phyloP scores from a whole-genome alignment of 2,113 vertebrate species.

The Odocoileus hemionus region DNA sequence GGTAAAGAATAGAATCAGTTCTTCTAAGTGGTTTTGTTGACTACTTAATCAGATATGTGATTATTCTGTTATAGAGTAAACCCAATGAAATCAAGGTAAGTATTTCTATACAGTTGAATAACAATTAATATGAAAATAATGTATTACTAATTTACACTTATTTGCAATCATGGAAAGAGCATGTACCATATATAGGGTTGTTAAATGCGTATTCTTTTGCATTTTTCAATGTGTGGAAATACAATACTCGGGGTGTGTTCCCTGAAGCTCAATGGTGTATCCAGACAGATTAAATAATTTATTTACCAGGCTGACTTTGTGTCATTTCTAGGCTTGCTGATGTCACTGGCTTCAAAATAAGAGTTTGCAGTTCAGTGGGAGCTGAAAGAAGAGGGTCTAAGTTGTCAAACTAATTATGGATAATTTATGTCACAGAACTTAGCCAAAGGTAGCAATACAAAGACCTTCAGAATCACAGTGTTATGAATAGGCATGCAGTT shows the following conservation, averaged over 20 bases:
- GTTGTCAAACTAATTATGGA: slow-evolving; percentile 7
- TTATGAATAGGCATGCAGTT: neutral
- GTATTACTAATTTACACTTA: neutral
- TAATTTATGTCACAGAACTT: slow-evolving; percentile 10
- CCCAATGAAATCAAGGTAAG: neutral
- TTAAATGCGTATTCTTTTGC: neutral
- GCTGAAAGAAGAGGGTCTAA: slow-evolving; percentile 61
- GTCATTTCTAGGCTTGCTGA: slow-evolving; percentile 54
- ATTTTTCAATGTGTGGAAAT: slow-evolving; percentile 8
- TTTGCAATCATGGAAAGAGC: neutral
- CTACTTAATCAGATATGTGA: neutral
- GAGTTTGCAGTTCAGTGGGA: slow-evolving; percentile 46
- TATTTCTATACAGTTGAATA: neutral
- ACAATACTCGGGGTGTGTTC: neutral
- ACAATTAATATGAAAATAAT: neutral
- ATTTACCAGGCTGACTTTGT: slow-evolving; percentile 65
- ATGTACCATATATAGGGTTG: neutral
- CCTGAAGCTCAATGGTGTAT: neutral
- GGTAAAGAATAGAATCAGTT: neutral
- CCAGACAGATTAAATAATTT: slow-evolving; percentile 8
- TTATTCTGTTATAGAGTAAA: neutral
- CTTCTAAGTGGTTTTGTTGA: neutral
- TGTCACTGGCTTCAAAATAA: slow-evolving; percentile 59
- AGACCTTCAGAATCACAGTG: neutral
- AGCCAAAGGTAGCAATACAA: neutral